phyloP scores from a whole-genome alignment of 2,888 invertebrate species.

The Caenorhabditis drosophilae region DNA sequence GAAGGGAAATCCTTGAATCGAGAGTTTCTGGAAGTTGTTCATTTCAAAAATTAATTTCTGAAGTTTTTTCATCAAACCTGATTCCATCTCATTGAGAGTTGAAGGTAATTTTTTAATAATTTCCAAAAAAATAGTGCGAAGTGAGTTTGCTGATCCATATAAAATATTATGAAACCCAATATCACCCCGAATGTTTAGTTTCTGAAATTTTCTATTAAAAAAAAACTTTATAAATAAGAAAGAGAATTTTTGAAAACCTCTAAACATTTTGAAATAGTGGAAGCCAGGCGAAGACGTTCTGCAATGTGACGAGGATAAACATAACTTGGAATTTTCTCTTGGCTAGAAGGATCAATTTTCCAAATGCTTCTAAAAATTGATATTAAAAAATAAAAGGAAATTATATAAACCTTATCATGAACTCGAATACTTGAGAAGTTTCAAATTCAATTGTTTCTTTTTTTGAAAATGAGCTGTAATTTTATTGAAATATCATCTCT shows the following conservation, averaged over 20 bases:
- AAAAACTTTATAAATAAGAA: background rate
- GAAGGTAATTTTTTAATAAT: slow-evolving; percentile 26
- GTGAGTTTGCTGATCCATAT: slow-evolving; percentile 33
- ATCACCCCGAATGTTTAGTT: slow-evolving; percentile 33
- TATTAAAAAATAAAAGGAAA: background rate
- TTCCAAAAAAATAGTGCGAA: slow-evolving; percentile 29
- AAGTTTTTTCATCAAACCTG: background rate
- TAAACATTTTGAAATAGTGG: slow-evolving; percentile 16
- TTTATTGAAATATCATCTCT: background rate
- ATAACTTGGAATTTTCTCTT: slow-evolving; percentile 22
- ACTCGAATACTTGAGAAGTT: slow-evolving; percentile 29
- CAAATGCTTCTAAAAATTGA: slow-evolving; percentile 32
- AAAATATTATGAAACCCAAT: slow-evolving; percentile 35
- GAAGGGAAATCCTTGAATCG: background rate
- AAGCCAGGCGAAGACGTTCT: slow-evolving; percentile 16
- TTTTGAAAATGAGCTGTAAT: slow-evolving; percentile 25
- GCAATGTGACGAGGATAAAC: slow-evolving; percentile 18
- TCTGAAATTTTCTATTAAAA: slow-evolving; percentile 20
- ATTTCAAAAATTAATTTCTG: too few relatives aligned
- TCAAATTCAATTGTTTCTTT: slow-evolving; percentile 23
- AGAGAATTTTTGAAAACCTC: too few relatives aligned
- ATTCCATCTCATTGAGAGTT: slow-evolving; percentile 9
- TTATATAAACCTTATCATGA: slow-evolving; percentile 21
- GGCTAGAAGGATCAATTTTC: slow-evolving; percentile 24
- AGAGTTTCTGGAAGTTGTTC: too few relatives aligned